Conservation (phyloP, 2,113 vertebrate species). For the Bettongia penicillata region DNA sequence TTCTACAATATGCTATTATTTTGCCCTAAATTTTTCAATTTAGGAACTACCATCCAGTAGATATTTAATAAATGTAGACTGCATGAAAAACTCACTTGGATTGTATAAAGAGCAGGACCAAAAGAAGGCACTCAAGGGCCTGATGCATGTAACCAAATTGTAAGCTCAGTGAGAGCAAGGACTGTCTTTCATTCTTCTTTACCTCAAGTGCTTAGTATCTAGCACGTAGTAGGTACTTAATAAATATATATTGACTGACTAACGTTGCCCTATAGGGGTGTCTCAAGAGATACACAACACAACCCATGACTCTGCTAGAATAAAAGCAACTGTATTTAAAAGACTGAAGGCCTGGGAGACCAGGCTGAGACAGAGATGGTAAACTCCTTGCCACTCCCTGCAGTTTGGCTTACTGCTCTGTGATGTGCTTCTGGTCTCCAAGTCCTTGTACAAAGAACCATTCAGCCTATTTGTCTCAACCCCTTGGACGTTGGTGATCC, state of each 20-base stretch:
- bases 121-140: too few species aligned
- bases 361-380: not conserved
- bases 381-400: not conserved
- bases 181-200: too few species aligned
- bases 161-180: too few species aligned
- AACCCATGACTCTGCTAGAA: not conserved
- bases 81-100: not conserved
- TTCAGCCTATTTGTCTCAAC: too few species aligned
- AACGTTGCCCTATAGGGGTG: too few species aligned
- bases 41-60: not conserved
- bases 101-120: not conserved
- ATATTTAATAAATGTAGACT: not conserved
- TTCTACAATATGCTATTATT: not conserved
- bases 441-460: too few species aligned
- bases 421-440: too few species aligned
- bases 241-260: too few species aligned
- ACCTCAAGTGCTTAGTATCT: too few species aligned
- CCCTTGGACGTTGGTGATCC: too few species aligned
- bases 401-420: not conserved
- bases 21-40: not conserved
- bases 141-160: too few species aligned
- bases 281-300: not conserved
- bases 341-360: not conserved
- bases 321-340: not conserved
- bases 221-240: too few species aligned